These are phyloP conservation scores for Narcine bancroftii DNA, from an alignment of 2,113 vertebrate genomes.

Conservation along the genomic window DNA sequence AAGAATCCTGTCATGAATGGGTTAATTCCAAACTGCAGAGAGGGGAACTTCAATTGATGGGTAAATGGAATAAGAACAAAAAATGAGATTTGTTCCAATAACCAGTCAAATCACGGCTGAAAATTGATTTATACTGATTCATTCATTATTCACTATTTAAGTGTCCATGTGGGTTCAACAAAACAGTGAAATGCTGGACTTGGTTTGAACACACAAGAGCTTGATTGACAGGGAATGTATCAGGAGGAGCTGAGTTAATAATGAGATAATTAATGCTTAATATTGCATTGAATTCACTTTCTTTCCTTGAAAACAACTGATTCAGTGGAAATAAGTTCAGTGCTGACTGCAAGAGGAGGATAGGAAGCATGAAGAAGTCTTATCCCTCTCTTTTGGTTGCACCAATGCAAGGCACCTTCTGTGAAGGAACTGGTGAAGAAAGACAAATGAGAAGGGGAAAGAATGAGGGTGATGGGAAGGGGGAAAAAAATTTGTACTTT, in stretches of 20 bases:
- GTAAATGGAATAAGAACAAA: not conserved
- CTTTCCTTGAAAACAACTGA: not conserved
- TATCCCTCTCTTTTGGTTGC: not conserved
- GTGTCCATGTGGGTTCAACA: not conserved
- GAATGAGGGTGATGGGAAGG: not conserved
- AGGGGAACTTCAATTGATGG: not conserved
- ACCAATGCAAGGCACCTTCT: not conserved
- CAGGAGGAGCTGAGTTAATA: not conserved
- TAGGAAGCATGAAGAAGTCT: not conserved
- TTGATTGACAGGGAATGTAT: not conserved
- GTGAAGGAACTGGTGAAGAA: too few species aligned
- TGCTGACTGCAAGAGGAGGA: not conserved
- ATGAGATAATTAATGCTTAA: not conserved
- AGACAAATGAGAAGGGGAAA: not conserved
- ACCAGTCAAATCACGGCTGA: not conserved
- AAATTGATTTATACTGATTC: slow-evolving; percentile 4
- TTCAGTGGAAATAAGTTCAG: not conserved
- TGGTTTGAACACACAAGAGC: not conserved
- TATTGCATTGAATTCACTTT: not conserved
- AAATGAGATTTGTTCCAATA: not conserved
- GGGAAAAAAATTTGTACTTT: too few species aligned
- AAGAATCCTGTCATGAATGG: not conserved
- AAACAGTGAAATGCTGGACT: not conserved
- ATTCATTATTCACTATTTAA: not conserved
- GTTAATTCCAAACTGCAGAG: not conserved